Evolutionary conservation across 2,113 vertebrate genomes (phyloP).

Genomic region (Trochalopteron elliotii): DNA sequence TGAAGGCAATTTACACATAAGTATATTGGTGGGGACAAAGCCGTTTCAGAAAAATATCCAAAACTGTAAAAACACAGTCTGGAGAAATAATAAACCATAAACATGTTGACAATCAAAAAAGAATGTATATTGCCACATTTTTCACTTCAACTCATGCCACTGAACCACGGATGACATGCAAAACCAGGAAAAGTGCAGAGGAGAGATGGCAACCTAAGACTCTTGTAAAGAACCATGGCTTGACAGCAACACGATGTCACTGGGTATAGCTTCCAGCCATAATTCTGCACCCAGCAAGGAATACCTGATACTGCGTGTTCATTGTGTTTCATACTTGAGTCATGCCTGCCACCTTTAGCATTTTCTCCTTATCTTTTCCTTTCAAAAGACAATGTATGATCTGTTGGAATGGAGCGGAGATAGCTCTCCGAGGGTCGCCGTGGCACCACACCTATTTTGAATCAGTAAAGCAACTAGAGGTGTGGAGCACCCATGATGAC

Average conservation of each 20-base stretch:
- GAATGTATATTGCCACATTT: background rate
- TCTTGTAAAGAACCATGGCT: background rate
- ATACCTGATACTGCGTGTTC: accelerated
- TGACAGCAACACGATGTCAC: accelerated
- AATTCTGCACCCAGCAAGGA: background rate
- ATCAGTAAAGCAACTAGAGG: background rate
- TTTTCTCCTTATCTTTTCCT: background rate
- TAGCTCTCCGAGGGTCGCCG: accelerated
- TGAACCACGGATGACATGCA: accelerated
- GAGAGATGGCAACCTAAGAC: background rate
- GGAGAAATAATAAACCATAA: background rate
- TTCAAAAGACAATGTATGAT: background rate
- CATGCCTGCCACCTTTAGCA: background rate
- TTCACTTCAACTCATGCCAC: background rate
- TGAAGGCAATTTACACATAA: background rate
- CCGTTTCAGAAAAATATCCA: background rate
- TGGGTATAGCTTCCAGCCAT: background rate
- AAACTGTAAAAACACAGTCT: background rate
- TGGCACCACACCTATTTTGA: background rate
- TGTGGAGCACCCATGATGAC: accelerated
- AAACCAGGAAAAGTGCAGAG: background rate
- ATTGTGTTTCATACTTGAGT: accelerated
- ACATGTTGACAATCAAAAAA: background rate
- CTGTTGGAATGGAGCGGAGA: accelerated
- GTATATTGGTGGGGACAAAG: background rate